These are phyloP conservation scores for Asteroscopus sphinx DNA, from an alignment of 2,888 invertebrate species.

Conservation along the genomic window DNA sequence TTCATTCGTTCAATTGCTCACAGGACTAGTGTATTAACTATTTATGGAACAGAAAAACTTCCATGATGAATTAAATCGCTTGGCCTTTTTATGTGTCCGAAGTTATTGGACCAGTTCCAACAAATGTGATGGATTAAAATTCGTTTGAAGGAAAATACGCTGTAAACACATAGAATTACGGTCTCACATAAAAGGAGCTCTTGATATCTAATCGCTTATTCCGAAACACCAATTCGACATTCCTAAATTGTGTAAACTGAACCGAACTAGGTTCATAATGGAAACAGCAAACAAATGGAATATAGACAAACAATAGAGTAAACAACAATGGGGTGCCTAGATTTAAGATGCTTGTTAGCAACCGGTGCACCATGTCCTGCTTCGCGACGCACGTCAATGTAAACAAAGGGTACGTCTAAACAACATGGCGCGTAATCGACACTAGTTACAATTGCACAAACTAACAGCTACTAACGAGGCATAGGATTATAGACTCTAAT, in stretches of 20 bases:
- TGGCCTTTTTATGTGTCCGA: constrained; percentile 51
- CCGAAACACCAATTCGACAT: not conserved
- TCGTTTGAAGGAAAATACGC: constrained; percentile 59
- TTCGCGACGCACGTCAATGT: constrained; percentile 59
- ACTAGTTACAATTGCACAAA: constrained; percentile 57
- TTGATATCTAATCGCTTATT: not conserved
- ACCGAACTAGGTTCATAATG: not conserved
- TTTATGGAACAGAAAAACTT: constrained; percentile 49
- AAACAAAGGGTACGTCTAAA: constrained; percentile 68
- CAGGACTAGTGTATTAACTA: constrained; percentile 29
- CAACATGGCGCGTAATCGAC: constrained; percentile 67
- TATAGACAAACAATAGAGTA: constrained; percentile 34
- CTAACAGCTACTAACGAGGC: constrained; percentile 5
- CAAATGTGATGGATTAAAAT: constrained; percentile 67
- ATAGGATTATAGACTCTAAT: constrained; percentile 54
- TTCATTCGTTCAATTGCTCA: constrained; percentile 5
- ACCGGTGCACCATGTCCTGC: constrained; percentile 49
- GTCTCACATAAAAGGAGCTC: not conserved
- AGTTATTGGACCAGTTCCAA: constrained; percentile 69
- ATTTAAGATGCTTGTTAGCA: constrained; percentile 51
- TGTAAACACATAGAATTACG: not conserved
- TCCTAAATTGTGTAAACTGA: not conserved
- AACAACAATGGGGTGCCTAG: constrained; percentile 44
- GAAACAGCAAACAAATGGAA: constrained; percentile 17
- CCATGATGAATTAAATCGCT: constrained; percentile 55